phyloP scores from a whole-genome alignment of 2,113 vertebrate genomes.

The Notothenia coriiceps region DNA sequence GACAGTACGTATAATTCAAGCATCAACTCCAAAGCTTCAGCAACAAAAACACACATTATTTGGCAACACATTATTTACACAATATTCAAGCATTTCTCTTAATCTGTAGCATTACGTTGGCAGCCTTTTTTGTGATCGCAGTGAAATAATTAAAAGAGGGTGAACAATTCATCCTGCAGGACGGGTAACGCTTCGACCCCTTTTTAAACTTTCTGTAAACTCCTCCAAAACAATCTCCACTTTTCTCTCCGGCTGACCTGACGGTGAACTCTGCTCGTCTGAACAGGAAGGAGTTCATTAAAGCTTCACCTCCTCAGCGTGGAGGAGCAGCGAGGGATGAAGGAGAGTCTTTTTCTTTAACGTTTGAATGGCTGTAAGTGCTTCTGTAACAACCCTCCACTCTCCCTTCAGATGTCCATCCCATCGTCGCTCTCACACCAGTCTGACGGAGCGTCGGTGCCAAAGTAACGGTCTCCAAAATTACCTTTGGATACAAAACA shows the following conservation, averaged over 20 bases:
- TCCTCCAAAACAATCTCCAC: not conserved
- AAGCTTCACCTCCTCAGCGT: not conserved
- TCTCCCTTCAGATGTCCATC: constrained; percentile 84
- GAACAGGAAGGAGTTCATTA: not conserved
- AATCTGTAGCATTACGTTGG: not conserved
- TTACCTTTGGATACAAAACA: constrained; percentile 83
- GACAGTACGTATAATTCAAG: too few species aligned
- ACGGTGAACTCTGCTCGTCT: not conserved
- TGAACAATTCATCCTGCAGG: not conserved
- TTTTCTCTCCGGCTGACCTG: not conserved
- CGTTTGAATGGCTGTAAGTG: not conserved
- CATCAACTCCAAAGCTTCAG: not conserved
- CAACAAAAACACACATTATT: not conserved
- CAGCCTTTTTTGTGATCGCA: too few species aligned
- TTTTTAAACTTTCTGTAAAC: not conserved
- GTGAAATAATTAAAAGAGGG: too few species aligned
- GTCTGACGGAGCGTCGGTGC: constrained; percentile 88
- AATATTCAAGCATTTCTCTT: not conserved
- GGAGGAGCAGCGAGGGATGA: not conserved
- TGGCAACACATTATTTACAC: not conserved
- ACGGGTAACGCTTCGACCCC: not conserved
- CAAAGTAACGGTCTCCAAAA: constrained; percentile 93
- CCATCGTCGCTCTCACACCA: constrained; percentile 87
- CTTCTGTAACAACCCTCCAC: constrained; percentile 11
- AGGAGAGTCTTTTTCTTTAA: not conserved